Percentiles rank a stretch among this genome's conserved stretches.
phyloP scores from a whole-genome alignment of 2,888 invertebrate species.

The Dorcus hopei region DNA sequence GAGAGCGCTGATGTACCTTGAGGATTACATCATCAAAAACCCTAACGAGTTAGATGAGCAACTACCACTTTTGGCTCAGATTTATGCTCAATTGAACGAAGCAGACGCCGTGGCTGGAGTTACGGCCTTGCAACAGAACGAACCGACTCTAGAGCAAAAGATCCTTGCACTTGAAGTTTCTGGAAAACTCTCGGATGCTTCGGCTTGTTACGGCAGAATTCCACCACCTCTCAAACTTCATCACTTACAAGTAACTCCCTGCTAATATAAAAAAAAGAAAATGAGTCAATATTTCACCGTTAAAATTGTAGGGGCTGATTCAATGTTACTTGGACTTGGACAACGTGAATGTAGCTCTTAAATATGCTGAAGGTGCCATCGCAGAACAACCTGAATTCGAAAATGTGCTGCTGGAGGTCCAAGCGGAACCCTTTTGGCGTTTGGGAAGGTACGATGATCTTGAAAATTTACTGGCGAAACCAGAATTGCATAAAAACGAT shows the following conservation, averaged over 20 bases:
- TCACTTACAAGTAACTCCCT: slow-evolving; percentile 43
- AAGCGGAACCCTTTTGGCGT: slow-evolving; percentile 85
- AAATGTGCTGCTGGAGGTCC: slow-evolving; percentile 62
- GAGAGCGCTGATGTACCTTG: slow-evolving; percentile 71
- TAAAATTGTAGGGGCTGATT: slow-evolving; percentile 66
- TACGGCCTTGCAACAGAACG: slow-evolving; percentile 68
- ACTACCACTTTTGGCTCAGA: slow-evolving; percentile 63
- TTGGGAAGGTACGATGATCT: slow-evolving; percentile 80
- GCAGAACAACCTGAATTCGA: slow-evolving; percentile 58
- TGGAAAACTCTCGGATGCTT: slow-evolving; percentile 79
- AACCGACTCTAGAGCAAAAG: slow-evolving; percentile 77
- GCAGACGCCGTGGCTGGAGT: slow-evolving; percentile 86
- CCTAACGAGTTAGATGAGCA: slow-evolving; percentile 57
- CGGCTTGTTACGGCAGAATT: slow-evolving; percentile 82
- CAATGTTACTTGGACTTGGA: slow-evolving; percentile 84
- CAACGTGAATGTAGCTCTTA: slow-evolving; percentile 80
- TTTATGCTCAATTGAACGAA: slow-evolving; percentile 86
- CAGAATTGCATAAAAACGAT: slow-evolving; percentile 48
- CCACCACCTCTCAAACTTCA: slow-evolving; percentile 53
- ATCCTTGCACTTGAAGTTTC: slow-evolving; percentile 82
- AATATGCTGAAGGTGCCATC: slow-evolving; percentile 68
- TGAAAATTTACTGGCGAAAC: slow-evolving; percentile 57
- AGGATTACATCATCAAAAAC: slow-evolving; percentile 65
- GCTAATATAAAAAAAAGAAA: too few species aligned
- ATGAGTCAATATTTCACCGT: too few species aligned